Evolutionary conservation across 92 coral and sea anemone species (phyloP).

Genomic region (Palythoa caribaeorum): DNA sequence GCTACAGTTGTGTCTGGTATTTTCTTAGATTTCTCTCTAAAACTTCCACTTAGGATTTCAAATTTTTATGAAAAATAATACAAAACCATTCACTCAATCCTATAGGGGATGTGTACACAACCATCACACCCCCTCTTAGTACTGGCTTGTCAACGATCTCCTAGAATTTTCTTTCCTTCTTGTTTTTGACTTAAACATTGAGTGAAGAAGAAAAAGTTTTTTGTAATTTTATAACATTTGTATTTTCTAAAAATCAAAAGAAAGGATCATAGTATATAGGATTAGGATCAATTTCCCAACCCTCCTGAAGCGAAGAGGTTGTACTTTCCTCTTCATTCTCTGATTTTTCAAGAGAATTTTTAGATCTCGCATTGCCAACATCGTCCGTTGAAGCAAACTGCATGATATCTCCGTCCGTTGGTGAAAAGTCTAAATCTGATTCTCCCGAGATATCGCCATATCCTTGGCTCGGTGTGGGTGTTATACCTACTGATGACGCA

Average conservation of each 20-base stretch:
- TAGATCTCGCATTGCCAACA: background rate
- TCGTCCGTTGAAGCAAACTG: background rate
- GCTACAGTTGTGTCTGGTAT: too few relatives aligned
- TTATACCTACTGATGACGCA: background rate
- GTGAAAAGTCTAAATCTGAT: conserved; percentile 17
- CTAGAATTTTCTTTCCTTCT: too few relatives aligned
- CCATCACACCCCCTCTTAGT: too few relatives aligned
- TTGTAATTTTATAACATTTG: too few relatives aligned
- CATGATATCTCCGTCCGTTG: conserved; percentile 20
- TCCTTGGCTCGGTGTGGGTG: background rate
- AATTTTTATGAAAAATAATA: too few relatives aligned
- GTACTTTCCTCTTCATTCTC: background rate
- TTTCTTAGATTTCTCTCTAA: too few relatives aligned
- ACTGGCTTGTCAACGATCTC: too few relatives aligned
- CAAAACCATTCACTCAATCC: too few relatives aligned
- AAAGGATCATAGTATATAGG: background rate
- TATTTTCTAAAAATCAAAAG: background rate
- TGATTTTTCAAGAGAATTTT: background rate
- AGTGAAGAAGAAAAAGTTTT: too few relatives aligned
- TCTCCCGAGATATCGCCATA: conserved; percentile 1
- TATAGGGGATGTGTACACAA: too few relatives aligned
- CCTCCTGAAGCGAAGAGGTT: background rate
- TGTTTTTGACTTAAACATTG: too few relatives aligned
- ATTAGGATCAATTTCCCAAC: background rate
- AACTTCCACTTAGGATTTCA: too few relatives aligned